A percentile compares a stretch with the other conserved stretches of the same genome.
These are phyloP conservation scores for Pseudococcus viburni DNA, from an alignment of 2,888 invertebrate genomes.

Conservation along the genomic window DNA sequence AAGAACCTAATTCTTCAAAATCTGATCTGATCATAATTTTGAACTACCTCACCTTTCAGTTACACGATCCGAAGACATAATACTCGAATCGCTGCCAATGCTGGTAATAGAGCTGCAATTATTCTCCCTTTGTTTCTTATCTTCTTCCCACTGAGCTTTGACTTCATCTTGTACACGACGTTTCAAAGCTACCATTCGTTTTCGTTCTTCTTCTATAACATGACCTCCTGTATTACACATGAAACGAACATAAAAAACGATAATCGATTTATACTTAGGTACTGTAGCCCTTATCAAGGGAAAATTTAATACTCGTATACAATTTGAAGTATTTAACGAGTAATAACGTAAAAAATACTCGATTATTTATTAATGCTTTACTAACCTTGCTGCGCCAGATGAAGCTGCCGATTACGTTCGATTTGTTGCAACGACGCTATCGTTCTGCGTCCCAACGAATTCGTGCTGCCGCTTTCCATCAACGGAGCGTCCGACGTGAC, in stretches of 20 bases:
- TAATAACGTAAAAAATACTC: neutral
- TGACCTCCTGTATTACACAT: constrained; percentile 79
- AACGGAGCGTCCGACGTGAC: constrained; percentile 89
- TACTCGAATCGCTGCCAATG: constrained; percentile 76
- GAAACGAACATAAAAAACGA: constrained; percentile 60
- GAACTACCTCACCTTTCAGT: constrained; percentile 72
- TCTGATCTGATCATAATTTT: no score
- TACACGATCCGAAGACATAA: constrained; percentile 75
- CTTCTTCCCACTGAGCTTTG: constrained; percentile 87
- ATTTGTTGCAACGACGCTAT: constrained; percentile 91
- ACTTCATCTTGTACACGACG: constrained; percentile 91
- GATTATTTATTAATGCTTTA: constrained; percentile 19
- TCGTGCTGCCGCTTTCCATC: constrained; percentile 74
- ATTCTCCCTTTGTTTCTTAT: constrained; percentile 73
- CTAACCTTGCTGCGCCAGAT: constrained; percentile 91
- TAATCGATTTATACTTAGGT: constrained; percentile 5
- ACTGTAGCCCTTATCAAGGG: neutral
- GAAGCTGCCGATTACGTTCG: constrained; percentile 87
- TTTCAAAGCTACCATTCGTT: constrained; percentile 88
- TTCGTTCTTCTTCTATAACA: constrained; percentile 91
- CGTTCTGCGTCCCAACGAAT: constrained; percentile 81
- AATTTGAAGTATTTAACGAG: neutral
- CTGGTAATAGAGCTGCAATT: constrained; percentile 78
- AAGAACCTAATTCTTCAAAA: no score
- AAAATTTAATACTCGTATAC: neutral